Percentiles rank a stretch among this genome's conserved stretches.
Evolutionary conservation across 1,140 invertebrate genomes (phyloP).

Genomic region (Drosophila neocordata): DNA sequence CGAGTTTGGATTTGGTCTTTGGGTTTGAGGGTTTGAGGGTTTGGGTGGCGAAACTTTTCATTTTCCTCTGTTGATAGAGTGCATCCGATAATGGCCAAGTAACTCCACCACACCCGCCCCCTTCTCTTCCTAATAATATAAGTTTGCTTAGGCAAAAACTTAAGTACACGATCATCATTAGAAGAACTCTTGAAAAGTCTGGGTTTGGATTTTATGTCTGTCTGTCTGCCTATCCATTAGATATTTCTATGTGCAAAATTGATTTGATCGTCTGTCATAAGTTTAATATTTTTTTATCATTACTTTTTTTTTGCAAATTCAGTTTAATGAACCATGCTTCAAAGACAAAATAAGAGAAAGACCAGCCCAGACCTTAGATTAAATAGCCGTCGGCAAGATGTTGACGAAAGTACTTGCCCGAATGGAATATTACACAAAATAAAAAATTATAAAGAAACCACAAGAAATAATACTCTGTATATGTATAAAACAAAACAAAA

Average conservation of each 20-base stretch:
- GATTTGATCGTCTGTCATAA: slow-evolving; percentile 54
- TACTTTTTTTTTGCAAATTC: slow-evolving; percentile 23
- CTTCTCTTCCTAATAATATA: slow-evolving; percentile 1
- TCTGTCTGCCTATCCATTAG: background rate
- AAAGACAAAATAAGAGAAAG: slow-evolving; percentile 25
- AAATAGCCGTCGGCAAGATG: slow-evolving; percentile 41
- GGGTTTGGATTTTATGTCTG: slow-evolving; percentile 50
- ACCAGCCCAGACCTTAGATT: slow-evolving; percentile 29
- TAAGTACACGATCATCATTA: slow-evolving; percentile 56
- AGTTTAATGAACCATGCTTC: slow-evolving; percentile 66
- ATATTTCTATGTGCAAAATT: slow-evolving; percentile 56
- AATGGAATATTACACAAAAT: slow-evolving; percentile 3
- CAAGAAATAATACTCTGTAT: slow-evolving; percentile 1
- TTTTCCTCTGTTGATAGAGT: slow-evolving; percentile 15
- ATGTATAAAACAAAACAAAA: background rate
- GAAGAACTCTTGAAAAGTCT: slow-evolving; percentile 47
- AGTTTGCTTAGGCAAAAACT: slow-evolving; percentile 28
- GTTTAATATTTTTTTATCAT: background rate
- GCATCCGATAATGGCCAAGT: slow-evolving; percentile 13
- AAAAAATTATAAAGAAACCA: slow-evolving; percentile 10
- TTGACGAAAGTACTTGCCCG: slow-evolving; percentile 65
- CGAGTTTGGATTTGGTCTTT: slow-evolving; percentile 6
- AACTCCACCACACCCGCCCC: background rate
- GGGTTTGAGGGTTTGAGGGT: slow-evolving; percentile 4
- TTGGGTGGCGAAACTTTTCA: slow-evolving; percentile 9